Percentiles rank a stretch among this genome's conserved stretches.
Evolutionary conservation across 2,888 invertebrate genomes (phyloP).

Genomic region (Andrena praecox): DNA sequence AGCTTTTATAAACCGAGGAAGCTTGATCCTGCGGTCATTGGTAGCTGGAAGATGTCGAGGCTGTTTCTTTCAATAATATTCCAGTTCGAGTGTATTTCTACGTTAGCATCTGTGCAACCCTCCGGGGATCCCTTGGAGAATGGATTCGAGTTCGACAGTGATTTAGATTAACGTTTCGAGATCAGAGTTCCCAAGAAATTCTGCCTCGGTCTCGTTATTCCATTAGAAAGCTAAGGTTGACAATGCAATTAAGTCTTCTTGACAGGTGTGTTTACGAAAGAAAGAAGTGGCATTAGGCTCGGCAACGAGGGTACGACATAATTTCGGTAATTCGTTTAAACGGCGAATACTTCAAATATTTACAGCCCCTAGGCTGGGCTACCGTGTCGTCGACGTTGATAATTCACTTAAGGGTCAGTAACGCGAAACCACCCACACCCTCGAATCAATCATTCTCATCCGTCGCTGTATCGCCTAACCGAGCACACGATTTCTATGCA

Average conservation of each 20-base stretch:
- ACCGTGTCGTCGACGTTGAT: slow-evolving; percentile 47
- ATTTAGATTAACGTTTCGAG: too few relatives aligned
- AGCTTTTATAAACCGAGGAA: too few relatives aligned
- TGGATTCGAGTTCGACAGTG: too few relatives aligned
- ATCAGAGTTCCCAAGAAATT: too few relatives aligned
- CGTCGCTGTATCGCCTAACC: slow-evolving; percentile 43
- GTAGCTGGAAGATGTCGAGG: too few relatives aligned
- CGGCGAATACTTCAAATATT: slow-evolving; percentile 62
- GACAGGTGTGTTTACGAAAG: slow-evolving; percentile 20
- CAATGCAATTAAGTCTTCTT: slow-evolving; percentile 4
- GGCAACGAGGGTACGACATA: slow-evolving; percentile 18
- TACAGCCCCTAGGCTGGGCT: slow-evolving; percentile 22
- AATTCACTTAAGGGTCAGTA: slow-evolving; percentile 71
- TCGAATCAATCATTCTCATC: slow-evolving; percentile 73
- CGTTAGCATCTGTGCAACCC: too few relatives aligned
- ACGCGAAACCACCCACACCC: slow-evolving; percentile 71
- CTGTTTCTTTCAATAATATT: too few relatives aligned
- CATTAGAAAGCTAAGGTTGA: background rate
- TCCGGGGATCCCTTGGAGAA: too few relatives aligned
- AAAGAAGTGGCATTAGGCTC: slow-evolving; percentile 6
- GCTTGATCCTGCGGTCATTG: too few relatives aligned
- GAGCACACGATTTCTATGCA: slow-evolving; percentile 35
- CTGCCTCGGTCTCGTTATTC: too few relatives aligned
- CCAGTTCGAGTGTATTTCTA: too few relatives aligned
- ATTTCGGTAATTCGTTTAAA: slow-evolving; percentile 63